These are phyloP conservation scores for Calephelis nemesis DNA, from an alignment of 1,140 invertebrate species.

Conservation along the genomic window DNA sequence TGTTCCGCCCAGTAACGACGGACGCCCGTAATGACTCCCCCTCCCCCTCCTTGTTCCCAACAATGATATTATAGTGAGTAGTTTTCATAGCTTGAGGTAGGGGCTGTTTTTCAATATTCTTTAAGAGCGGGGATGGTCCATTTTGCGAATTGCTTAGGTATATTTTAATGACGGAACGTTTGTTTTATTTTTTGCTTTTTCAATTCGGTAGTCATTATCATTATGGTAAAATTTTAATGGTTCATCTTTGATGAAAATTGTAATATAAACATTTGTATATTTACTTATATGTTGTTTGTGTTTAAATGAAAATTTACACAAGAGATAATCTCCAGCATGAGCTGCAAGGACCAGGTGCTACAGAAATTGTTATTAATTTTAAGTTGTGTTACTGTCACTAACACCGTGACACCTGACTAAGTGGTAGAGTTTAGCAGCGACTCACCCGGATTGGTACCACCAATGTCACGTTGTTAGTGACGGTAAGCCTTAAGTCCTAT, in stretches of 20 bases:
- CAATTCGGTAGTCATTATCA: not conserved
- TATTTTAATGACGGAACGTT: conserved; percentile 7
- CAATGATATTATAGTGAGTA: conserved; percentile 44
- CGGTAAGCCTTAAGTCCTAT: too few relatives aligned
- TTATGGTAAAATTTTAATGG: not conserved
- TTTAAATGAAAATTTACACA: too few relatives aligned
- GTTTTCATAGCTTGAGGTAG: conserved; percentile 36
- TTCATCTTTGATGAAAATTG: not conserved
- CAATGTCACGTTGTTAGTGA: too few relatives aligned
- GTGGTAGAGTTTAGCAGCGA: too few relatives aligned
- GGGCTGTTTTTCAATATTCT: conserved; percentile 38
- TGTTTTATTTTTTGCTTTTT: not conserved
- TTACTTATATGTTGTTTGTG: too few relatives aligned
- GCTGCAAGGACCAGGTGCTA: too few relatives aligned
- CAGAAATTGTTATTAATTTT: too few relatives aligned
- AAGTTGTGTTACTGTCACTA: too few relatives aligned
- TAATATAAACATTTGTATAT: too few relatives aligned
- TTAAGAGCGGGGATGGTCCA: conserved; percentile 36
- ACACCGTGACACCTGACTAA: too few relatives aligned
- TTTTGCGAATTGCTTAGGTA: conserved; percentile 40
- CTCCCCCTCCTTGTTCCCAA: conserved; percentile 23
- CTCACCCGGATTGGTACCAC: too few relatives aligned
- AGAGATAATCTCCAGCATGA: too few relatives aligned
- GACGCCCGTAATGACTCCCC: conserved; percentile 57
- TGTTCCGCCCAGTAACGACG: conserved; percentile 67